Base-by-base conservation (phyloP, 1,140 invertebrate species). In the Cataglyphis hispanica region DNA sequence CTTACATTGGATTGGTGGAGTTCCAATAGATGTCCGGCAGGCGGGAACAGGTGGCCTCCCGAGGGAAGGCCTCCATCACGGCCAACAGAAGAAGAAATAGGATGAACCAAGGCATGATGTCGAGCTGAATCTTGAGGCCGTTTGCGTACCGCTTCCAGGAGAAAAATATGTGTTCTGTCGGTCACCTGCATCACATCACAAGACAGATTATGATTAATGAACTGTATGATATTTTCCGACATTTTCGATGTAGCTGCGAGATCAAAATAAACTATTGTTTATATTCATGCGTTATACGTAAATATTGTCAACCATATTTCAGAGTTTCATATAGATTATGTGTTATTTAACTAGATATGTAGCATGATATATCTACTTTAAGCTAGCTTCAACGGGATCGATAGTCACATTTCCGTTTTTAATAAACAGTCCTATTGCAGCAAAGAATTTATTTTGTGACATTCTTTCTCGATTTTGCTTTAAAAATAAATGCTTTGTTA, bases 11-110 rank as follows among this genome's bases (percentile, higher is more conserved):
- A 94, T 96, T 96, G 89, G 95, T 96, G 85, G 96, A 95, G 93
- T 96, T 96, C 96, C 96, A 96, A 90, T 96, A 96, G 89, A 96
- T 96, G 93, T 96, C 96, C 89, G 96, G 95, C 84, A 96, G 92
- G 72, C 94, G 93, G 81, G 95, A 94, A 93, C 95, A 95, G 85
- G 94, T 95, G 80, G 95, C 94, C 92, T 96, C 95, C 90, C 95
- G 92, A 43, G 95, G 95, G 89, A 96, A 94, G 85, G 95, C 95
- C 92, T 96, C 95, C 94, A 95, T 95, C 89, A 96, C 95, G 78
- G 94, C 94, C 84, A 96, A 93, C 91, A 96, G 92, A 67, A 96
- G 95, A 85, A 95, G 94, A 92, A 96, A 95, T 86, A 96, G 93
- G 87, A 95, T 94, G 91, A 96, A 95, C 94, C 95, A 96, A 75